Evolutionary conservation across 2,797 vertebrate species (phyloP), one percentile per base, ranked within the genome.

Genomic region (Acropternis orthonyx): DNA sequence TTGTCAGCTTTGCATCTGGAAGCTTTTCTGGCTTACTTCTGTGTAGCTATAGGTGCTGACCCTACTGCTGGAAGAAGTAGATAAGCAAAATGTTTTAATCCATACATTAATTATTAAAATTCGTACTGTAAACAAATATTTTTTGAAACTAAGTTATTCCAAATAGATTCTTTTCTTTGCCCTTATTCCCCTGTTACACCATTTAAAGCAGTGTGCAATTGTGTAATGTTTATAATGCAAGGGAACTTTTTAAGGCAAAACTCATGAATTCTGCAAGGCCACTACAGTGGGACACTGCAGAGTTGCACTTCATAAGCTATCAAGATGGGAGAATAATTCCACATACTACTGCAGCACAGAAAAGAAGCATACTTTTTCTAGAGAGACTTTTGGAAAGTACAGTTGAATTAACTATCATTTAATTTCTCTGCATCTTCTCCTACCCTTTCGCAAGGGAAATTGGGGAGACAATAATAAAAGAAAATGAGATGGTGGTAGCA

Each of bases 41-140:
- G 30, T 44, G n/a, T 14, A 94, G 46, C 69, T 95, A 32, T 76
- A 96, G 93, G 89, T 95, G 86, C 67, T 96, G 95, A 97, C 96
- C 97, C 87, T 91, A 77, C 84, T 94, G 82, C 97, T 98, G 97
- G 88, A 96, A 97, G 34, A 54, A 39, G 69, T 49, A 82, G 97
- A 97, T 97, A 98, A 97, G 96, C 78, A 95, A 93, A 96, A 79
- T 48, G 24, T 90, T 96, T 96, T 97, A 97, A 97, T 94, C 91
- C 7, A 0, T 86, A 89, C 77, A 95, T 94, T 97, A 98, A 97
- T 97, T 97, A 97, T 77, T 97, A 90, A 97, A 97, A 97, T 94
- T 94, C 20, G 2, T 84, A 92, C 21, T 3, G 69, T 91, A 97
- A 97, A 97, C 86, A 97, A 97, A 90, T 94, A 96, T 92, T 96